Conservation (phyloP, 1,140 invertebrate genomes). For the Drosophila bipectinata region DNA sequence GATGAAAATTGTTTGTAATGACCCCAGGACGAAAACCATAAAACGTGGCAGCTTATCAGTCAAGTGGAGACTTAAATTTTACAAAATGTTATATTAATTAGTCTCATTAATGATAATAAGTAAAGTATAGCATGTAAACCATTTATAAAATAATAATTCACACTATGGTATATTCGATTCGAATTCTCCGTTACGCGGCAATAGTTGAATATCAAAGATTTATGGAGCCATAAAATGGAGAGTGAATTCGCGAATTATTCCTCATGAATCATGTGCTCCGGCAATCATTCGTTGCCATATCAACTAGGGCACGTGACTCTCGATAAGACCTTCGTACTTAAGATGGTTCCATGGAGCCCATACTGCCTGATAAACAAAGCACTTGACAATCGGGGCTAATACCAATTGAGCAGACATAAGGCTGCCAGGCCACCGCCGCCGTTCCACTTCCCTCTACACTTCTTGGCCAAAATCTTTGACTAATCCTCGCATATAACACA, state of each 20-base stretch:
- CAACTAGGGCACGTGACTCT: slow-evolving; percentile 62
- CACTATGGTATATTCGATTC: neutral
- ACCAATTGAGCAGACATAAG: slow-evolving; percentile 53
- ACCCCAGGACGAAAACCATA: slow-evolving; percentile 3
- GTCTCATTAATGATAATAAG: neutral
- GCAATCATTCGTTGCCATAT: slow-evolving; percentile 25
- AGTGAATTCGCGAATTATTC: slow-evolving; percentile 39
- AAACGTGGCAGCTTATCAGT: slow-evolving; percentile 46
- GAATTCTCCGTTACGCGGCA: neutral
- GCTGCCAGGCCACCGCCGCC: slow-evolving; percentile 14
- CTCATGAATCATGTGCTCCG: slow-evolving; percentile 46
- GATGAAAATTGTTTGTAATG: slow-evolving; percentile 27
- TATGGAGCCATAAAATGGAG: slow-evolving; percentile 26
- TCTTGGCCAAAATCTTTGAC: slow-evolving; percentile 23
- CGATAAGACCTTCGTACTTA: slow-evolving; percentile 46
- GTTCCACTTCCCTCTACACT: slow-evolving; percentile 21
- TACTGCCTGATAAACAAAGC: slow-evolving; percentile 60
- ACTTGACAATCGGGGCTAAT: slow-evolving; percentile 47
- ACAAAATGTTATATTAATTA: neutral
- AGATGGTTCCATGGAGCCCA: slow-evolving; percentile 18
- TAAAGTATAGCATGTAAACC: neutral
- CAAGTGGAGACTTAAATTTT: slow-evolving; percentile 32
- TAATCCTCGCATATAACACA: slow-evolving; percentile 53
- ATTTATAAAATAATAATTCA: neutral
- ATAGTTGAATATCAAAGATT: slow-evolving; percentile 24